Evolutionary conservation across 2,113 vertebrate species (phyloP).

Genomic region (Anoplopoma fimbria): DNA sequence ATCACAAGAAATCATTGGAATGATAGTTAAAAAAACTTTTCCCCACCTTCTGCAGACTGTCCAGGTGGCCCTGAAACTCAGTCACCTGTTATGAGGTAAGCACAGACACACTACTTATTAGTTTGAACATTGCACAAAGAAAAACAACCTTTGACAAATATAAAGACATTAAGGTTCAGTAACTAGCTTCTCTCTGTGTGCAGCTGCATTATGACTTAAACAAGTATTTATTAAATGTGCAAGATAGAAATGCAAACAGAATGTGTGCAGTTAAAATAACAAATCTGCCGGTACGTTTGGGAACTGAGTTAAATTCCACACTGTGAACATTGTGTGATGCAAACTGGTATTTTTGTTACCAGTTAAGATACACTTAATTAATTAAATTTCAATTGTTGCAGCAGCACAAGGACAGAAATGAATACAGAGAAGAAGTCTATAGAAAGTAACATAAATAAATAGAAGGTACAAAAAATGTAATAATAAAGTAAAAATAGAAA

Average conservation of each 20-base stretch:
- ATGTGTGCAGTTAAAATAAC: neutral
- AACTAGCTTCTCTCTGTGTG: neutral
- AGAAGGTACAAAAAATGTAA: no score
- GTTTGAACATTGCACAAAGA: neutral
- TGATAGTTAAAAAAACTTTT: neutral
- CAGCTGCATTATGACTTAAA: neutral
- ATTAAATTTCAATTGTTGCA: neutral
- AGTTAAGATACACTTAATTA: no score
- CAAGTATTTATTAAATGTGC: neutral
- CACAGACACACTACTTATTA: neutral
- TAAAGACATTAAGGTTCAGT: neutral
- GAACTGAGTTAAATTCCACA: neutral
- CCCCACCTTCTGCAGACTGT: slow-evolving; percentile 89
- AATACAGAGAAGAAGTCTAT: no score
- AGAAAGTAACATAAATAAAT: no score
- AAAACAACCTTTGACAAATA: neutral
- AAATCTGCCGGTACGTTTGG: neutral
- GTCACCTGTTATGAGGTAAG: slow-evolving; percentile 72
- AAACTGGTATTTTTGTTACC: no score
- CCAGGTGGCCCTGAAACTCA: slow-evolving; percentile 87
- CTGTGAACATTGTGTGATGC: no score
- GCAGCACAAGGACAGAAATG: no score
- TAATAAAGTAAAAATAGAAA: no score
- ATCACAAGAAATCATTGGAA: neutral
- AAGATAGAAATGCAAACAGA: neutral